Percentiles rank a stretch among this genome's conserved stretches.
These are phyloP conservation scores for Chanos chanos DNA, from an alignment of 2,797 vertebrate species.

Conservation along the genomic window DNA sequence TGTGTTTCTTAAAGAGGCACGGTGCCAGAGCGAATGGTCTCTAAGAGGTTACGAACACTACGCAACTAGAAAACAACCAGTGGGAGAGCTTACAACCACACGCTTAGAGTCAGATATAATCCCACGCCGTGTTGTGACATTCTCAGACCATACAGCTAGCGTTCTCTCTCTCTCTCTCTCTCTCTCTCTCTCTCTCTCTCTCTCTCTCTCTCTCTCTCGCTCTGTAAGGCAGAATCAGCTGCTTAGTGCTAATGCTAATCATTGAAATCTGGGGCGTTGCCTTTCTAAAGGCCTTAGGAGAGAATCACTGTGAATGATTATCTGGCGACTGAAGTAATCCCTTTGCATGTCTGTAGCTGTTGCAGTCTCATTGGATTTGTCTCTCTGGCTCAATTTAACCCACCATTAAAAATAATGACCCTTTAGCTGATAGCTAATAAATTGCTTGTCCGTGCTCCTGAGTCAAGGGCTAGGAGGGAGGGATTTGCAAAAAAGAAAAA, in stretches of 20 bases:
- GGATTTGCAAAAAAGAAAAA: conserved; percentile 1
- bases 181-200: no score
- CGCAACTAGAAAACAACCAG: no score
- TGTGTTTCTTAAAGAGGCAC: no score
- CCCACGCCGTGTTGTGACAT: no score
- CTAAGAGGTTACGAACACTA: no score
- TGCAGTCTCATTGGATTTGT: conserved; percentile 41
- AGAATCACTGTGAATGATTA: conserved; percentile 26
- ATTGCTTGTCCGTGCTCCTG: conserved; percentile 31
- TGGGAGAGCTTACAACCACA: no score
- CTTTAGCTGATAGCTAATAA: conserved; percentile 40
- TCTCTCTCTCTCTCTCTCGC: no score
- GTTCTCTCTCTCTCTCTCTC: no score
- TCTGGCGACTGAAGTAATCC: conserved; percentile 30
- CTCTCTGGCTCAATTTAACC: conserved; percentile 38
- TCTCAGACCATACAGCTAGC: no score
- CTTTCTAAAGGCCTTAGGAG: conserved; percentile 7
- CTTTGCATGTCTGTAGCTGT: conserved; percentile 24
- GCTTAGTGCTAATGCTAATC: not conserved
- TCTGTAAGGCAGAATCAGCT: conserved; percentile 7
- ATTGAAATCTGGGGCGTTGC: conserved; percentile 13
- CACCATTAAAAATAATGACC: conserved; percentile 45
- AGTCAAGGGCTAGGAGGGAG: conserved; percentile 16
- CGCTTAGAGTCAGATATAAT: no score
- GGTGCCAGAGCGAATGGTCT: no score